Evolutionary conservation across 2,888 invertebrate species (phyloP).

Genomic region (Melangyna quadrimaculata): DNA sequence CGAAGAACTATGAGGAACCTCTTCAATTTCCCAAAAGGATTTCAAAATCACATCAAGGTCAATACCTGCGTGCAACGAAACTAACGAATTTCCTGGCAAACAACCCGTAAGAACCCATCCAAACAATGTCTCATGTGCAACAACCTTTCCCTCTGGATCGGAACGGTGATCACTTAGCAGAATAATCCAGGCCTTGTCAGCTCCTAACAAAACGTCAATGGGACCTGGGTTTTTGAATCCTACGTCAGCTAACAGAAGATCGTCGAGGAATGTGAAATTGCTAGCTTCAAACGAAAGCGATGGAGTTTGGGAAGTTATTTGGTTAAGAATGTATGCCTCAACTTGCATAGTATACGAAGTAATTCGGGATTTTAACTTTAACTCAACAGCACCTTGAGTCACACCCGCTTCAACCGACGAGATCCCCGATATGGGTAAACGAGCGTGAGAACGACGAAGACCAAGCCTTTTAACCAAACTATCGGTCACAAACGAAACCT

Average conservation of each 20-base stretch:
- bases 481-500: too few species aligned
- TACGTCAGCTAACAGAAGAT: constrained; percentile 14
- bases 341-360: too few species aligned
- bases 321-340: too few species aligned
- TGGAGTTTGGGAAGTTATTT: constrained; percentile 11
- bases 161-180: too few species aligned
- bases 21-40: too few species aligned
- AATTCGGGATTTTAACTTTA: too few species aligned
- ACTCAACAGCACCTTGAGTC: not conserved
- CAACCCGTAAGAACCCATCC: not conserved
- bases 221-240: constrained; percentile 14
- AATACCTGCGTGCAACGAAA: too few species aligned
- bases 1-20: too few species aligned
- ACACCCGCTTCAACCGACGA: not conserved
- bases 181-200: constrained; percentile 22
- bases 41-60: too few species aligned
- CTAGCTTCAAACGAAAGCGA: not conserved
- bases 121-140: not conserved
- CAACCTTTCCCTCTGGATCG: not conserved
- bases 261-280: constrained; percentile 9
- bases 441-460: too few species aligned
- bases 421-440: too few species aligned
- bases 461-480: too few species aligned
- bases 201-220: constrained; percentile 13
- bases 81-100: not conserved